Percentiles rank a stretch among this genome's conserved stretches.
Conservation (phyloP, 2,888 invertebrate genomes). For the Esperia sulphurella region DNA sequence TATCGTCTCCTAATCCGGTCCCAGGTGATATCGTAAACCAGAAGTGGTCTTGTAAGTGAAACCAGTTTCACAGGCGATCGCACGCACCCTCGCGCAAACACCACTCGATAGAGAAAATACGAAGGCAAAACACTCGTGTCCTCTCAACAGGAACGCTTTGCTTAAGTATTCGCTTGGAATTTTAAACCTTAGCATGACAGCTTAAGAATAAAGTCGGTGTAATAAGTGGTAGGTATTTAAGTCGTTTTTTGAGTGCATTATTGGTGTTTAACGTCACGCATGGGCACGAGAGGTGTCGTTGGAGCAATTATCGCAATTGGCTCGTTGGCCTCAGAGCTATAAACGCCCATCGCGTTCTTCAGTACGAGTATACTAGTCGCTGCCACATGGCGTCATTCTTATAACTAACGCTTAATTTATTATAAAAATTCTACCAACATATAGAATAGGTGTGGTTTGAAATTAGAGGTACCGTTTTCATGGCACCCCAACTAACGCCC, state of each 20-base stretch:
- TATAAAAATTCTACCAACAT: background rate
- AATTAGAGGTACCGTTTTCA: too few species aligned
- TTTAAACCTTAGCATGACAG: constrained; percentile 38
- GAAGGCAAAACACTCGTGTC: constrained; percentile 39
- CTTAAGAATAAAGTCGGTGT: constrained; percentile 37
- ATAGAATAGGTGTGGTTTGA: background rate
- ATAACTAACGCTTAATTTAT: background rate
- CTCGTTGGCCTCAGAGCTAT: constrained; percentile 65
- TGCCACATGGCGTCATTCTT: constrained; percentile 12
- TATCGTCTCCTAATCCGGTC: constrained; percentile 75
- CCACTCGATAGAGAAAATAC: constrained; percentile 18
- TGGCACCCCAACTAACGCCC: too few species aligned
- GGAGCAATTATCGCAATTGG: constrained; percentile 76
- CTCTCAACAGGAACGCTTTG: constrained; percentile 36
- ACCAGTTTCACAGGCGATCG: constrained; percentile 65
- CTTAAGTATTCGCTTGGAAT: constrained; percentile 27
- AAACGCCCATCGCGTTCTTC: constrained; percentile 66
- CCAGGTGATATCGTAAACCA: constrained; percentile 70
- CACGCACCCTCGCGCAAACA: constrained; percentile 50
- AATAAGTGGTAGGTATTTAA: constrained; percentile 30
- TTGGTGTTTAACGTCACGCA: constrained; percentile 63
- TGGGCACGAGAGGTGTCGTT: constrained; percentile 71
- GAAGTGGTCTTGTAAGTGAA: constrained; percentile 67
- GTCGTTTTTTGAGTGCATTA: constrained; percentile 39
- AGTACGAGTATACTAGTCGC: constrained; percentile 27